Evolutionary conservation across 1,140 invertebrate species (phyloP).

Genomic region (Akabosia matsudoensis): DNA sequence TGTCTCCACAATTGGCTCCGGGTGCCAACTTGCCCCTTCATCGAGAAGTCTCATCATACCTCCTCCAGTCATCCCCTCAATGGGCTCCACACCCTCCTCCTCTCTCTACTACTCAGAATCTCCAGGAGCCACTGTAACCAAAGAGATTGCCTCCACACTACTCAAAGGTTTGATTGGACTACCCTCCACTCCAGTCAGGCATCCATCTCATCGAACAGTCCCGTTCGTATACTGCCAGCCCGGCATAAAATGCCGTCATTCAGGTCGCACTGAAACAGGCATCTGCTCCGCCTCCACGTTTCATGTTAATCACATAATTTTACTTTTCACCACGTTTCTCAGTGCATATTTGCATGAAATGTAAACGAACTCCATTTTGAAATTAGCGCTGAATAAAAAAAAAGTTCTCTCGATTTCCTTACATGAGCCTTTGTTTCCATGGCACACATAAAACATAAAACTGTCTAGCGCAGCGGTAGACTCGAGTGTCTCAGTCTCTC

Average conservation of each 20-base stretch:
- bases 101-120: neutral
- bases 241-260: conserved; percentile 19
- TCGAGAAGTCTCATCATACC: neutral
- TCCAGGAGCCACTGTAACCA: neutral
- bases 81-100: neutral
- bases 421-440: too few species aligned
- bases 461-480: too few species aligned
- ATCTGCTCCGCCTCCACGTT: neutral
- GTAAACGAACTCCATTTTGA: neutral
- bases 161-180: neutral
- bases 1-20: conserved; percentile 23
- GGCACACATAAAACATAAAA: too few species aligned
- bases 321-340: neutral
- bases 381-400: neutral
- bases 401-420: too few species aligned
- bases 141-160: neutral
- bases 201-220: neutral
- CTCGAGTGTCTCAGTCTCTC: too few species aligned
- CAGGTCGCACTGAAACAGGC: neutral
- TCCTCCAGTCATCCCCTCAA: neutral
- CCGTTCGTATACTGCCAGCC: conserved; percentile 28
- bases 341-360: too few species aligned
- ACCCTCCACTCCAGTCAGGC: neutral
- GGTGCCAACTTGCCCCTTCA: conserved; percentile 23
- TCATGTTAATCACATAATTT: neutral